Evolutionary conservation across 1,140 invertebrate species (phyloP), one percentile per base, ranked within the genome.

Genomic region (Ladona fulva): DNA sequence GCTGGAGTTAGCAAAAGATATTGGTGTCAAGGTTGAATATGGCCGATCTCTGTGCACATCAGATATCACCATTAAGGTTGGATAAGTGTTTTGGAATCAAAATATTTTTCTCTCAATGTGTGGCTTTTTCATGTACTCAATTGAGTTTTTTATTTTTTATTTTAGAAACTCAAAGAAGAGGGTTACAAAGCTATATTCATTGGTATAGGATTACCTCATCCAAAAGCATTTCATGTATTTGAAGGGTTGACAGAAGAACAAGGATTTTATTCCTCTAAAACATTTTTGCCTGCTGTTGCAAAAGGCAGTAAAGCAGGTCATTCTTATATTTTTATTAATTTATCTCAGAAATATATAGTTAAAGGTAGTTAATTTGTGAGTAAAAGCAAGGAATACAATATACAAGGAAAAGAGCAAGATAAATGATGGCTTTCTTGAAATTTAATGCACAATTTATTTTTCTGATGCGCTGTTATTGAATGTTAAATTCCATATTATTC

Each of bases 231-330:
- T 74, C 87, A 90, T 0, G 91, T 96, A 19, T 99, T 99, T 85
- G 86, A 92, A 80, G 88, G 89, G n/a, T 85, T 99, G 0, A 92
- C 88, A 6, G 83, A 88, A 75, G 87, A 92, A 52, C 91, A 94
- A 88, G 97, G 97, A 0, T 99, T 98, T 84, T 99, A 90, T 81
- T 99, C 97, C 0, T 99, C 97, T 22, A 99, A 99, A 86, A 90
- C 91, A 80, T 99, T 98, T 84, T 85, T 99, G 29, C 97, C 97
- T 1, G 84, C 89, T 75, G 97, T 99, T 11, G 88, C 96, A 0
- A 87, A 88, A 80, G 94, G 93, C 25, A 97, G 95, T 81, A 99
- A 99, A 87, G 90, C 91, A 82, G 94, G 93, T 90, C 85, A 83
- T 81, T 78, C 52, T 77, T 66, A 66, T 12, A 66, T 66, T 19